These are phyloP conservation scores for Lytechinus pictus DNA, from an alignment of 35 echinoderm and acorn worm species.

Conservation along the genomic window DNA sequence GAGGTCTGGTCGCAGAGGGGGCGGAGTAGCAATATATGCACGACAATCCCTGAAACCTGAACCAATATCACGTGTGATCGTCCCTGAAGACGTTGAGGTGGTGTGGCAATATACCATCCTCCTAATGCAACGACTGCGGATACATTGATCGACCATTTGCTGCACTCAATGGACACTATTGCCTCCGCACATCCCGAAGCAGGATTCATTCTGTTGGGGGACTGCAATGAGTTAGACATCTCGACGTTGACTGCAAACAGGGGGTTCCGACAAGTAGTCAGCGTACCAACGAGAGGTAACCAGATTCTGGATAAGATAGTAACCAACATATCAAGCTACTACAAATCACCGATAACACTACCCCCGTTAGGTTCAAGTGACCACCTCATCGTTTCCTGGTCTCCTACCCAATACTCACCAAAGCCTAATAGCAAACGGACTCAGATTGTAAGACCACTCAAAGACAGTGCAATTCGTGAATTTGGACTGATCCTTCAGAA, in stretches of 20 bases:
- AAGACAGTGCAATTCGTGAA: too few species aligned
- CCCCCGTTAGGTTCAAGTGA: too few species aligned
- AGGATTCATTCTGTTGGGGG: background rate
- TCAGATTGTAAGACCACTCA: too few species aligned
- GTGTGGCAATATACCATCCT: conserved; percentile 9
- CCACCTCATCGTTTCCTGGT: too few species aligned
- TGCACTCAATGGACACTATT: background rate
- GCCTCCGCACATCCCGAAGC: background rate
- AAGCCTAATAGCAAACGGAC: too few species aligned
- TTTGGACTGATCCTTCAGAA: too few species aligned
- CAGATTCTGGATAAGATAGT: background rate
- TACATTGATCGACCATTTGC: background rate
- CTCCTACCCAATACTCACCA: too few species aligned
- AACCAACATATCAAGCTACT: background rate
- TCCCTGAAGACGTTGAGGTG: background rate
- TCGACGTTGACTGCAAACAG: background rate
- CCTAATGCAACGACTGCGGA: background rate
- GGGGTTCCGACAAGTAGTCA: background rate
- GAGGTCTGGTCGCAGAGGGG: background rate
- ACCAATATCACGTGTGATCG: background rate
- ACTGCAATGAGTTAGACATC: conserved; percentile 1
- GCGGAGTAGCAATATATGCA: conserved; percentile 12
- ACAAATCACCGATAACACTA: too few species aligned
- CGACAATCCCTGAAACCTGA: background rate
- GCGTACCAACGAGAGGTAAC: background rate